phyloP scores from a whole-genome alignment of 2,113 vertebrate genomes.

The Corvus cornix region DNA sequence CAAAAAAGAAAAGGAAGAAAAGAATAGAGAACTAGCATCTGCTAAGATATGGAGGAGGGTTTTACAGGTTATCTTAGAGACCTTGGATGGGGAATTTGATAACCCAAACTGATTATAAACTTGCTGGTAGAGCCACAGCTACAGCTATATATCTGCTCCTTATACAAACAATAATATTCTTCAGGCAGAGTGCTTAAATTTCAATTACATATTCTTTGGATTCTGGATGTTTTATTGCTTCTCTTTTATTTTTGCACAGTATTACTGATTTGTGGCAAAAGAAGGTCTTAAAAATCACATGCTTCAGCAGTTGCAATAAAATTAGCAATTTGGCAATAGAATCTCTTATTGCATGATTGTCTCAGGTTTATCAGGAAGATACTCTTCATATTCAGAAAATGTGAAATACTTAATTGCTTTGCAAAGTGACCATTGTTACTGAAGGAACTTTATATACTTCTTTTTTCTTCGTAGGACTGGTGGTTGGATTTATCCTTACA shows the following conservation, averaged over 20 bases:
- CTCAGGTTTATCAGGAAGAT: background rate
- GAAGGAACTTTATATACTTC: background rate
- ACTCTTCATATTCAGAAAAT: background rate
- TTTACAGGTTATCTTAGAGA: background rate
- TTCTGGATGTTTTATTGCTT: background rate
- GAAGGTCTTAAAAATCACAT: background rate
- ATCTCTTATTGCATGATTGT: background rate
- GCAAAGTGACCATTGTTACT: background rate
- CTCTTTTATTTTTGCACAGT: background rate
- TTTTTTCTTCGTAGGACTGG: constrained; percentile 75
- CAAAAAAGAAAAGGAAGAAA: background rate
- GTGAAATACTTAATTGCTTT: background rate
- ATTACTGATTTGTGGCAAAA: background rate
- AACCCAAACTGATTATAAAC: background rate
- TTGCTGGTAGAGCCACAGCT: background rate
- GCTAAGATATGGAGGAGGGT: background rate
- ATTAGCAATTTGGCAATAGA: background rate
- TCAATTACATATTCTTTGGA: background rate
- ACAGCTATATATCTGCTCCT: background rate
- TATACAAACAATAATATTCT: background rate
- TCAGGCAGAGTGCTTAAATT: background rate
- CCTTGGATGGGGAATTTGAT: background rate
- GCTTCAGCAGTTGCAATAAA: background rate
- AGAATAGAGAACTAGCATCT: background rate
- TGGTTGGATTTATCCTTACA: constrained; percentile 92